Conservation (phyloP, 2,113 vertebrate species). For the Parus major region DNA sequence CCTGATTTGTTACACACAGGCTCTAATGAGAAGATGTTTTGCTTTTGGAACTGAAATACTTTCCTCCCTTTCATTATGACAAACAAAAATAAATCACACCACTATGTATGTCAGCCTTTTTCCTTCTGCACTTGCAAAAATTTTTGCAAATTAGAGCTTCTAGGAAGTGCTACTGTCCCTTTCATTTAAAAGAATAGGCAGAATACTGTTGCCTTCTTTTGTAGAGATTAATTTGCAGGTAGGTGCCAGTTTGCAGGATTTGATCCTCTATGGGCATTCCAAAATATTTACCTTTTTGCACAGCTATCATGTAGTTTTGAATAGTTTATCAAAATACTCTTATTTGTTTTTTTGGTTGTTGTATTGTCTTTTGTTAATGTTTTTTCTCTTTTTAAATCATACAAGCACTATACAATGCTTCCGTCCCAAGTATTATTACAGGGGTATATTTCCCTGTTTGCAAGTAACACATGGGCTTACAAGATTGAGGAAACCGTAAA, state of each 20-base stretch:
- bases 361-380: background rate
- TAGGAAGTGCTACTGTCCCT: background rate
- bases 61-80: background rate
- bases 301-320: background rate
- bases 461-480: background rate
- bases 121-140: background rate
- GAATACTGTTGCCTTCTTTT: background rate
- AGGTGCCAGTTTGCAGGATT: background rate
- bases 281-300: background rate
- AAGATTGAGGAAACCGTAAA: background rate
- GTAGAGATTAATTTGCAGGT: background rate
- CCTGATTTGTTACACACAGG: background rate
- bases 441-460: background rate
- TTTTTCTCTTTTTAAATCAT: background rate
- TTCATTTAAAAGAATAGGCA: background rate
- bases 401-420: background rate
- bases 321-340: background rate
- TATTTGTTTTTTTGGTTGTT: background rate
- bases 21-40: background rate
- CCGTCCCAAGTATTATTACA: background rate
- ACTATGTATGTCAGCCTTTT: background rate
- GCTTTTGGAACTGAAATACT: background rate
- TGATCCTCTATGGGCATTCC: background rate
- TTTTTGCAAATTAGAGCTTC: background rate
- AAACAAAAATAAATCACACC: background rate